Base-by-base conservation (phyloP, 64 coral and sea anemone species). In the Porites lutea region DNA sequence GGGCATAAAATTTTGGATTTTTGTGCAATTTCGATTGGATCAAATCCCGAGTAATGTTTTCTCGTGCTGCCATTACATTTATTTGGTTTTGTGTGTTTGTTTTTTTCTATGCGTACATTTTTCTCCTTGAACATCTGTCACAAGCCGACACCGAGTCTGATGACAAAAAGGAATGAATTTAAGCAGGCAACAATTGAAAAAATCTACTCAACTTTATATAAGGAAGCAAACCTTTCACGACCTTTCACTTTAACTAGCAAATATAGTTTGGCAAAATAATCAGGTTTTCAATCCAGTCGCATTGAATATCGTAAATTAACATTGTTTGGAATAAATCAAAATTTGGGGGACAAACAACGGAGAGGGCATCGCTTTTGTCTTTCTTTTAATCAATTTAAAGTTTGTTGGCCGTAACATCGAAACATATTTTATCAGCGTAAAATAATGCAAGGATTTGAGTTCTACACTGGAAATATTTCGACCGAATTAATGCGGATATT, bases 61-160 rank as follows among this genome's bases (percentile, higher is more conserved):
- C 45, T 48, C 61, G 61, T 23, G 43, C 22, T 69, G 9, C n/a
- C 43, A 68, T 84, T 63, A 45, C 62, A 49, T 68, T 68, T 84
- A 68, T 68, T 68, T 84, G 81, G 62, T 84, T 84, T 69, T 49
- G 19, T 52, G 8, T 68, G 47, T 68, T n/a, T 84, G 12, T 84
- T 47, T 84, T 67, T 46, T 61, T 23, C 12, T 76, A 6, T 52
- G 62, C 50, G 7, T 47, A 5, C 19, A 68, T 76, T 84, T 84
- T 52, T 68, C 81, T 51, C 16, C 62, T 4, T 19, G 62, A 84
- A 84, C 81, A 84, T 84, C 81, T 84, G 81, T 84, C 81, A 69
- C 6, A 52, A 48, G 61, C 46, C 16, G 45, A 84, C 62, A 69
- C 46, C 19, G 18, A 62, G 18, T 12, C 81, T 12, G 81, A 84